These are phyloP conservation scores for Andinoacara biseriatus DNA, from an alignment of 2,113 vertebrate genomes.

Conservation along the genomic window DNA sequence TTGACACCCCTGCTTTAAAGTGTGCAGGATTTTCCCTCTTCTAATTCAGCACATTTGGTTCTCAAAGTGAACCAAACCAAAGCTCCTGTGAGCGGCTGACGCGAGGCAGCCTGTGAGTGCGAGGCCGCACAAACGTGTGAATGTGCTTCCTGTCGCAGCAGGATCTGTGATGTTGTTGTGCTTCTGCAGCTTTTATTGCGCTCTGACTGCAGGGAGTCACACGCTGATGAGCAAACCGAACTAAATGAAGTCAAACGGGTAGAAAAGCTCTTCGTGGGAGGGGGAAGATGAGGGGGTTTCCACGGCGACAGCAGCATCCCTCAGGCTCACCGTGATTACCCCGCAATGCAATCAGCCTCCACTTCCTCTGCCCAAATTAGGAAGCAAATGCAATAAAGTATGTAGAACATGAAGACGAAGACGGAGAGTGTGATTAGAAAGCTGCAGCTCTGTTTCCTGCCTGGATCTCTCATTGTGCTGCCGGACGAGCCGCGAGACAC, in stretches of 20 bases:
- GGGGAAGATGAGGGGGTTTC: slow-evolving; percentile 35
- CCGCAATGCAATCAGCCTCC: slow-evolving; percentile 50
- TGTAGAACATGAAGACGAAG: slow-evolving; percentile 10
- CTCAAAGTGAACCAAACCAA: neutral
- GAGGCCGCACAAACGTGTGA: neutral
- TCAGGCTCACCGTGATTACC: slow-evolving; percentile 54
- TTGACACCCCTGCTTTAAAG: neutral
- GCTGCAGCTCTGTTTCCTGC: neutral
- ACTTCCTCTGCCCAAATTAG: slow-evolving; percentile 61
- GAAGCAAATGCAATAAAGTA: slow-evolving; percentile 58
- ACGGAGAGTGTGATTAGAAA: neutral
- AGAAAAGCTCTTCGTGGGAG: neutral
- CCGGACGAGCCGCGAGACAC: neutral
- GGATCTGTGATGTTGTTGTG: neutral
- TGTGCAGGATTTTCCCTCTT: neutral
- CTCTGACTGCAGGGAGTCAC: slow-evolving; percentile 4
- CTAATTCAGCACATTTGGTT: neutral
- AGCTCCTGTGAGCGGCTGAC: neutral
- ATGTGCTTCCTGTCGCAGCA: neutral
- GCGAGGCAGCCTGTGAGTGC: neutral
- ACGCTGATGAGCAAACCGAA: neutral
- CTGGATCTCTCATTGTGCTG: neutral
- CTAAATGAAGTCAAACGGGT: slow-evolving; percentile 1
- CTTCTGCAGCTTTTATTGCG: neutral
- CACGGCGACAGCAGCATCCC: slow-evolving; percentile 52